Percentiles rank a stretch among this genome's conserved stretches.
Evolutionary conservation across 2,113 vertebrate genomes (phyloP).

Genomic region (Pterophyllum scalare): DNA sequence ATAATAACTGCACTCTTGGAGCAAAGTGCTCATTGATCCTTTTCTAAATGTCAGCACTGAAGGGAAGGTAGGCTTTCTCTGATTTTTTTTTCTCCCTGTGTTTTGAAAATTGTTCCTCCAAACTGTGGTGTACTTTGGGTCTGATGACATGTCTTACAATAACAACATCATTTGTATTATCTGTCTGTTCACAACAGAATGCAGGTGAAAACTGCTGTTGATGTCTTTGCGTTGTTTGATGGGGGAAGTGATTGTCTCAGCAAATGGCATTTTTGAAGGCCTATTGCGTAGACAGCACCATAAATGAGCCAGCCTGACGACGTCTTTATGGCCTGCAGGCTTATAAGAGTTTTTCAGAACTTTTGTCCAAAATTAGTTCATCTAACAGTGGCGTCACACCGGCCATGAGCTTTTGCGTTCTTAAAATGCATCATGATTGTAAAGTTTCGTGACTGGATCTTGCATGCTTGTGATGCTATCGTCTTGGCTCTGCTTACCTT

Average conservation of each 20-base stretch:
- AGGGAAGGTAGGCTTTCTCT: neutral
- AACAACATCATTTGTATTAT: constrained; percentile 16
- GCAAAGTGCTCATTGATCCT: constrained; percentile 44
- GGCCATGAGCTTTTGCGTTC: neutral
- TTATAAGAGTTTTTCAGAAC: neutral
- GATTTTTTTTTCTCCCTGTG: neutral
- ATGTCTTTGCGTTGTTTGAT: neutral
- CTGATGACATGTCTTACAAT: neutral
- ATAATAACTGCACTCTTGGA: constrained; percentile 30
- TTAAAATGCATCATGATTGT: neutral
- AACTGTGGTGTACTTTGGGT: neutral
- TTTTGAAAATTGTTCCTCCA: constrained; percentile 1
- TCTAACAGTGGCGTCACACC: neutral
- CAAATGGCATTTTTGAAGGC: constrained; percentile 10
- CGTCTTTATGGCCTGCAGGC: neutral
- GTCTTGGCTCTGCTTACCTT: neutral
- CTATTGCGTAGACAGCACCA: neutral
- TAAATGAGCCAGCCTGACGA: neutral
- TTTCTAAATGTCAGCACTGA: constrained; percentile 27
- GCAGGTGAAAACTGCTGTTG: neutral
- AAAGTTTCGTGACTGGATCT: neutral
- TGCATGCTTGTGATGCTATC: neutral
- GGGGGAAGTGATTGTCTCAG: neutral
- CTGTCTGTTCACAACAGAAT: constrained; percentile 2
- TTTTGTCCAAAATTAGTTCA: neutral